Evolutionary conservation across 2,888 invertebrate species (phyloP).

Genomic region (Cryptus viduatorius): DNA sequence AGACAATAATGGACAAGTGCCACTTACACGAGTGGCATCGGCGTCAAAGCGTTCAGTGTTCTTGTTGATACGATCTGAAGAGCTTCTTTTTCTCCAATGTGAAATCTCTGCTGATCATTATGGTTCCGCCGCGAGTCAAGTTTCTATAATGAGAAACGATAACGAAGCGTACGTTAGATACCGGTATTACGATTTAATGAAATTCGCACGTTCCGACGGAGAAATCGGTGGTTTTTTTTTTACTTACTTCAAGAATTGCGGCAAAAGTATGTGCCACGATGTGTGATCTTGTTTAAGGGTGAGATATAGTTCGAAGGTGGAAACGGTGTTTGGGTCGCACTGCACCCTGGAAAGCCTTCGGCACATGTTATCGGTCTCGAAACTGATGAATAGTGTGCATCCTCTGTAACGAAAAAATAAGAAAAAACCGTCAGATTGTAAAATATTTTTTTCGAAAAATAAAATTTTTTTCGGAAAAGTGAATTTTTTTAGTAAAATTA

Average conservation of each 20-base stretch:
- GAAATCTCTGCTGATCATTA: constrained; percentile 95
- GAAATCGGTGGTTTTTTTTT: constrained; percentile 16
- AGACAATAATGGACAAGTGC: constrained; percentile 35
- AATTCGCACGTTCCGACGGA: background rate
- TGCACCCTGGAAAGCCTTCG: constrained; percentile 93
- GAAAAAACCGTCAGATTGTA: constrained; percentile 22
- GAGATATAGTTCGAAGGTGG: constrained; percentile 96
- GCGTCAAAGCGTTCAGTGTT: constrained; percentile 73
- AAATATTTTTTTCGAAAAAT: background rate
- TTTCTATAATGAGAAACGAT: constrained; percentile 87
- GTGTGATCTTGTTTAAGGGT: constrained; percentile 94
- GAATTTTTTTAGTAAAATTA: too few relatives aligned
- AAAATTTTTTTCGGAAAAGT: background rate
- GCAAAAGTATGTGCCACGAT: constrained; percentile 94
- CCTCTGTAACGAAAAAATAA: constrained; percentile 85
- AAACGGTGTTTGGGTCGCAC: constrained; percentile 94
- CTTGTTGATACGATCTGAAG: constrained; percentile 91
- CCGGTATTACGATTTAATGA: background rate
- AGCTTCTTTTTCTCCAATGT: constrained; percentile 96
- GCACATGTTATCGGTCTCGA: constrained; percentile 90
- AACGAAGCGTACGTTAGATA: background rate
- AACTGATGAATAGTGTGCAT: constrained; percentile 93
- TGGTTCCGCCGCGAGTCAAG: constrained; percentile 93
- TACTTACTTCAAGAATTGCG: constrained; percentile 96
- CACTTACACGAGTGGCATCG: constrained; percentile 22